Conservation (phyloP, 2,888 invertebrate species). For the Aricia artaxerxes region DNA sequence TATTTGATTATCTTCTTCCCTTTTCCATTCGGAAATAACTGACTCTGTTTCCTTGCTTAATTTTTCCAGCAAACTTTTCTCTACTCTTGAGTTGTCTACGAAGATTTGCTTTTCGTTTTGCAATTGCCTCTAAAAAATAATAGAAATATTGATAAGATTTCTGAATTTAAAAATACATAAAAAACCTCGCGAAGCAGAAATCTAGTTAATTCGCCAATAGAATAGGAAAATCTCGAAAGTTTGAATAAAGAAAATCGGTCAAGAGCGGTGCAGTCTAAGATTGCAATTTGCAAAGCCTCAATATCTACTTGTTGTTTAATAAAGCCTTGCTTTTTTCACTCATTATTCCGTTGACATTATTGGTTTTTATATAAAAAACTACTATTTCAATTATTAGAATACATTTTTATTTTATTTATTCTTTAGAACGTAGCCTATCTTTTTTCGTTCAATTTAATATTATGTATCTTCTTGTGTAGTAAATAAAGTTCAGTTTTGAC, state of each 20-base stretch:
- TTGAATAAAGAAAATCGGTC: constrained; percentile 6
- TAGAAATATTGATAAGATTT: neutral
- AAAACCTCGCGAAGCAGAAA: neutral
- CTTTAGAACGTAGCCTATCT: too few species aligned
- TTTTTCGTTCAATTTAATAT: too few species aligned
- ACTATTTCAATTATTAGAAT: too few species aligned
- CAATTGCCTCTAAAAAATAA: constrained; percentile 53
- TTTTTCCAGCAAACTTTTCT: constrained; percentile 51
- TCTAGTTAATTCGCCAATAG: neutral
- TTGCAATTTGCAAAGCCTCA: neutral
- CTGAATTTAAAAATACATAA: neutral
- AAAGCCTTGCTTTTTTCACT: neutral
- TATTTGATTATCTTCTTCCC: constrained; percentile 51
- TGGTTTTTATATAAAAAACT: neutral
- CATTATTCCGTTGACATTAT: neutral
- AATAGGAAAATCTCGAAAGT: neutral
- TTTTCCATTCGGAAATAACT: constrained; percentile 53
- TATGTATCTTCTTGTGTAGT: too few species aligned
- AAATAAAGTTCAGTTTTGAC: too few species aligned
- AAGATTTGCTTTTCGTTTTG: constrained; percentile 60
- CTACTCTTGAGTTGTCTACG: constrained; percentile 54
- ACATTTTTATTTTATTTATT: too few species aligned
- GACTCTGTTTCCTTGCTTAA: constrained; percentile 56
- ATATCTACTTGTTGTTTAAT: neutral
- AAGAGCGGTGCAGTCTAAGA: neutral